Percentiles rank a stretch among this genome's conserved stretches.
These are phyloP conservation scores for Drosophila macrospina DNA, from an alignment of 2,888 invertebrate genomes.

Conservation along the genomic window DNA sequence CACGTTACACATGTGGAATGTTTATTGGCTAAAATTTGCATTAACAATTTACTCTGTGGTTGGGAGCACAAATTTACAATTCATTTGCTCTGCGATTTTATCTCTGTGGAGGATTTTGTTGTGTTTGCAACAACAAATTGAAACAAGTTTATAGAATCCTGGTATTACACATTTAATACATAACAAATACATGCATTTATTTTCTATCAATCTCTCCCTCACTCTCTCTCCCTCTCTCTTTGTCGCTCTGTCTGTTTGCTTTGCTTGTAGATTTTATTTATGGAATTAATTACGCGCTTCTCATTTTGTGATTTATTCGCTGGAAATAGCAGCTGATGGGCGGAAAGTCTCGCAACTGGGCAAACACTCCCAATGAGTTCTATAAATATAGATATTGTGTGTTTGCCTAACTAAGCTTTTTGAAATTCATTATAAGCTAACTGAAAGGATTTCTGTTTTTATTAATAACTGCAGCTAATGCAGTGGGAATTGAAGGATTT, in stretches of 20 bases:
- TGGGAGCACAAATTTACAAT: slow-evolving; percentile 42
- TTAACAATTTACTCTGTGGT: slow-evolving; percentile 41
- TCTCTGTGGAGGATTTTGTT: slow-evolving; percentile 1
- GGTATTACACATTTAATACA: slow-evolving; percentile 18
- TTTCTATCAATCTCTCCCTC: neutral
- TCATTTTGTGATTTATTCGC: slow-evolving; percentile 23
- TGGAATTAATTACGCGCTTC: slow-evolving; percentile 60
- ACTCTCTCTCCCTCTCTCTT: too few species aligned
- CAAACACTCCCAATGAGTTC: slow-evolving; percentile 23
- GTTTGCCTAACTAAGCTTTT: neutral
- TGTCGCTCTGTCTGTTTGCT: neutral
- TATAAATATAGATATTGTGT: slow-evolving; percentile 18
- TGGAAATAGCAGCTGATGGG: neutral
- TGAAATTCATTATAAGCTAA: slow-evolving; percentile 7
- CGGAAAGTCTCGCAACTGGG: neutral
- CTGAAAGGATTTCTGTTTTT: slow-evolving; percentile 22
- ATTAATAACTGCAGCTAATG: slow-evolving; percentile 26
- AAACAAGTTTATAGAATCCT: slow-evolving; percentile 26
- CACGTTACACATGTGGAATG: slow-evolving; percentile 24
- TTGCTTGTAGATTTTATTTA: slow-evolving; percentile 58
- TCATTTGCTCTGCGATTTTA: slow-evolving; percentile 45
- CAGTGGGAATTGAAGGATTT: neutral
- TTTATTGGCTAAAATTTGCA: slow-evolving; percentile 57
- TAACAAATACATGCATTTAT: neutral
- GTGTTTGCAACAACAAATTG: slow-evolving; percentile 21